phyloP scores from a whole-genome alignment of 2,797 vertebrate genomes.

The Falco concolor region DNA sequence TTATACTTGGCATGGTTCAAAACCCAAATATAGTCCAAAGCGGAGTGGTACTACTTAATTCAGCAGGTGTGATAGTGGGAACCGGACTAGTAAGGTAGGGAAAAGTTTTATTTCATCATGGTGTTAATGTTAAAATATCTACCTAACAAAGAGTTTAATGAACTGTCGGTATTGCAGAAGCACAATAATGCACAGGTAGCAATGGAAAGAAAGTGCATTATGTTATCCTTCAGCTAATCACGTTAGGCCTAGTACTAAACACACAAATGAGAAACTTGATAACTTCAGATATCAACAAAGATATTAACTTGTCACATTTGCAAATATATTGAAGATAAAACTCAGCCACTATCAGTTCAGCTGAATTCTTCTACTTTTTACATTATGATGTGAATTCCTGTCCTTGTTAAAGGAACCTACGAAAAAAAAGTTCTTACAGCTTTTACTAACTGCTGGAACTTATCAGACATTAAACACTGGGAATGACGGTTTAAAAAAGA shows the following conservation, averaged over 20 bases:
- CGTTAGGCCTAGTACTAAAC: neutral
- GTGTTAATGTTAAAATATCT: neutral
- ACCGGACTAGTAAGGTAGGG: slow-evolving; percentile 89
- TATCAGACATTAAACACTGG: neutral
- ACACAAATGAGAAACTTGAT: neutral
- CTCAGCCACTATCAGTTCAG: neutral
- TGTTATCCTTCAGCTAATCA: neutral
- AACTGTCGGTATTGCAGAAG: neutral
- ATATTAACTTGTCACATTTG: neutral
- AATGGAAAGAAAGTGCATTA: neutral
- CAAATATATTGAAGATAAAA: neutral
- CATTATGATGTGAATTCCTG: neutral
- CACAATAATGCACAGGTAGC: neutral
- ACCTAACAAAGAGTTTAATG: neutral
- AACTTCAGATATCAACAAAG: neutral
- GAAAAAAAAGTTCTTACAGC: neutral
- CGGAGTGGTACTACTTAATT: slow-evolving; percentile 84
- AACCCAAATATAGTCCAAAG: slow-evolving; percentile 90
- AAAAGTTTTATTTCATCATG: neutral
- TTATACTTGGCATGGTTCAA: slow-evolving; percentile 86
- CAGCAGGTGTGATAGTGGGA: slow-evolving; percentile 87
- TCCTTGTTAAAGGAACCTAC: neutral
- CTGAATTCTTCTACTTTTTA: neutral
- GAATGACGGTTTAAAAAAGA: neutral
- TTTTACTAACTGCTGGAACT: neutral